Evolutionary conservation across 53 echinoderm and acorn worm species (phyloP), one percentile per base, ranked within the genome.

Genomic region (Holothuria leucospilota): DNA sequence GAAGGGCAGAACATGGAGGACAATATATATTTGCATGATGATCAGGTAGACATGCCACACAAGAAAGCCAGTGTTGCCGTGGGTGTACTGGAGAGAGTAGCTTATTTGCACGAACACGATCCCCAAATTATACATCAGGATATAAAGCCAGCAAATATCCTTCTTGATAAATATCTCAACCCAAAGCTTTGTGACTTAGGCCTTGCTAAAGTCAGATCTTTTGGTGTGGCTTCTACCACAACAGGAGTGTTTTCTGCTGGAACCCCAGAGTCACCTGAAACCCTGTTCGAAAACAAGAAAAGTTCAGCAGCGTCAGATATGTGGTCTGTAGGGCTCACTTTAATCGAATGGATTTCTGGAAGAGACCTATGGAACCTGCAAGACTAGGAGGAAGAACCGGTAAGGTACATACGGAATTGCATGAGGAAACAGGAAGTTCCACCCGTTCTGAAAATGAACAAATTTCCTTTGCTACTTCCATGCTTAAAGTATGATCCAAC

Each of bases 101-200:
- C 70, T 6, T 83, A 82, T 39, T 60, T 88, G 67, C 83, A 88
- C 59, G 70, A 42, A 20, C 77, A 62, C 14, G 41, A 86, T 59
- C 89, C 89, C 21, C 82, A 82, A 58, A 88, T 88, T 66, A 84
- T 88, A 34, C 89, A 88, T n/a, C 87, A 88, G 69, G 89, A 89
- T 72, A 71, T 89, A 8, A 89, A 89, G 71, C 89, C 89, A 27
- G 89, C 72, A 40, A 89, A 89, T 39, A 89, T 89, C 59, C 84
- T 89, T 26, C 29, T 89, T 59, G 89, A 84, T 58, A 84, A 51
- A 39, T 24, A 27, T 20, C 74, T 85, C n/a, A 40, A 23, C 26
- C 75, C 89, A 2, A 89, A 84, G 75, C 56, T 89, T 21, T 89
- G 89, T 84, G 89, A 89, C 75, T 84, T 89, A 5, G 89, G 84